Base-by-base conservation (phyloP, 2,113 vertebrate genomes). In the Oreochromis niloticus region DNA sequence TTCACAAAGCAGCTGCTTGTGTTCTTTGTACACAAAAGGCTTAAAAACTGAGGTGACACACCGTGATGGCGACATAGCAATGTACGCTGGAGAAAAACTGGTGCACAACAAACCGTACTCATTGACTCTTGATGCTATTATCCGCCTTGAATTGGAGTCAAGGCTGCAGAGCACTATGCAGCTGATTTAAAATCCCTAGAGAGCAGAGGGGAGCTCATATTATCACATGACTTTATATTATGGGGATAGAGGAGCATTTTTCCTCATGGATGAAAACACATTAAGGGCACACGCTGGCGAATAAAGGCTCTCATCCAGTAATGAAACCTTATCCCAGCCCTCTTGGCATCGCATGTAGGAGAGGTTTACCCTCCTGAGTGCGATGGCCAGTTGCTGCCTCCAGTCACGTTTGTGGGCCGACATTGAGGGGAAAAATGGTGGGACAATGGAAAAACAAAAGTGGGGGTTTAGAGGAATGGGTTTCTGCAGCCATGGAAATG, bases 391-490 rank as follows among this genome's bases (percentile, higher is more conserved):
- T 87, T 57, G 82, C 68, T 73, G 88, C 87, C 80, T 85, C 66
- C 81, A 90, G 91, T 88, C 83, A 88, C 48, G 14, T 89, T 86
- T 50, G 78, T 63, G 55, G 88, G 83, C 81, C 0, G 22, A 83
- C 39, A 55, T 27, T 1, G 27, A 82, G 68, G 19, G 63, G 46
- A 16, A 63, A 86, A 92, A 84, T 6, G 46, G 27, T 54, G 78
- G 86, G 84, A 94, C 88, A 93, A 90, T 88, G 85, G 78, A 85
- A 92, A 90, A 89, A 90, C 66, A 92, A 85, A n/a, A 82, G 83
- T 59, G 79, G 89, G 81, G 92, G 88, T 34, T 81, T 57, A 54
- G 41, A 59, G 80, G 30, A 61, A 24, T 6, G 52, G 82, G 48
- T 82, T 85, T 86, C 82, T 16, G 13, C 84, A 68, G 43, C n/a